Evolutionary conservation across 2,888 invertebrate genomes (phyloP).

Genomic region (Fabriciana adippe): DNA sequence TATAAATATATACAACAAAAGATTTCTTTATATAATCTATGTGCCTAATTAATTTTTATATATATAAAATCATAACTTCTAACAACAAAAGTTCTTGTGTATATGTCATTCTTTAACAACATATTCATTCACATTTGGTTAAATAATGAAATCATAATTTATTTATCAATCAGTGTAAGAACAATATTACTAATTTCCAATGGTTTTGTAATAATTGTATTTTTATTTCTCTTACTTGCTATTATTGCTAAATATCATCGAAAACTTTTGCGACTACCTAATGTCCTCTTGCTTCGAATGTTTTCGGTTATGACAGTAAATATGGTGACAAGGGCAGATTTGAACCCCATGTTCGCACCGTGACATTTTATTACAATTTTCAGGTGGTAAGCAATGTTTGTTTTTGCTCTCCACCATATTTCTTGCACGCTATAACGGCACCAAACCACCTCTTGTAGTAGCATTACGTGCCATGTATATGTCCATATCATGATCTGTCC

Average conservation of each 20-base stretch:
- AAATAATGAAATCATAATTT: too few species aligned
- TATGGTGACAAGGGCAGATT: conserved; percentile 43
- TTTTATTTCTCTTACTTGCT: too few species aligned
- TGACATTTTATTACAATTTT: conserved; percentile 48
- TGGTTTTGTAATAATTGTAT: too few species aligned
- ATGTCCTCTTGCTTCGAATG: background rate
- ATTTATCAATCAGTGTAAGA: too few species aligned
- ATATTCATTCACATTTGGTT: too few species aligned
- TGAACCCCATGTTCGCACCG: conserved; percentile 55
- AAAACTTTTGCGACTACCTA: background rate
- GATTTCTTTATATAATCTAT: background rate
- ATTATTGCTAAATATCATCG: conserved; percentile 4
- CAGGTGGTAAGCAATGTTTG: conserved; percentile 53
- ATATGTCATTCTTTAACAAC: too few species aligned
- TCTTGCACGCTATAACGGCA: conserved; percentile 86
- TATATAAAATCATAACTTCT: background rate
- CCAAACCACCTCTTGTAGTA: conserved; percentile 91
- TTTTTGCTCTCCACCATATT: conserved; percentile 52
- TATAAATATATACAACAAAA: conserved; percentile 18
- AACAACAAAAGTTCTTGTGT: too few species aligned
- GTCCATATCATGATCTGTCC: conserved; percentile 98
- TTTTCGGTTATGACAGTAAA: conserved; percentile 28
- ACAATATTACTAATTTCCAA: too few species aligned
- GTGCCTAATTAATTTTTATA: background rate
- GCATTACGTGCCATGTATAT: conserved; percentile 97